phyloP scores from a whole-genome alignment of 2,888 invertebrate genomes.

The Oscheius sp. region DNA sequence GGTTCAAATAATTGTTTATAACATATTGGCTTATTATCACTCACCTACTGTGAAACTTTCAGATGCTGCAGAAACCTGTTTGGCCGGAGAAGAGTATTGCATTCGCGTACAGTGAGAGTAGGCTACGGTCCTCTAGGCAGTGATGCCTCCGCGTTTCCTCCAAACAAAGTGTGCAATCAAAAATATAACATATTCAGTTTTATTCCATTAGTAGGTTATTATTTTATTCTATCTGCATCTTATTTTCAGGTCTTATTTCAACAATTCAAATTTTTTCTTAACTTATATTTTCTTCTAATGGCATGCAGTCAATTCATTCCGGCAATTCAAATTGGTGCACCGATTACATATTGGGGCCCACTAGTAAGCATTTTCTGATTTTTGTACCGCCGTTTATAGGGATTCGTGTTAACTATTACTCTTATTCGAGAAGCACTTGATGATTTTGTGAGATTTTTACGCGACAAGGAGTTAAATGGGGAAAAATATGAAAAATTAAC shows the following conservation, averaged over 20 bases:
- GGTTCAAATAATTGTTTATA: neutral
- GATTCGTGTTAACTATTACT: constrained; percentile 95
- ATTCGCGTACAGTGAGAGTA: constrained; percentile 71
- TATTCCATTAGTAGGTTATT: constrained; percentile 76
- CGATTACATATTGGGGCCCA: constrained; percentile 99
- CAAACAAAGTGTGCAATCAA: constrained; percentile 95
- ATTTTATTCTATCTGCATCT: neutral
- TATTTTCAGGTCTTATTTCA: constrained; percentile 87
- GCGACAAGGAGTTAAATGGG: constrained; percentile 95
- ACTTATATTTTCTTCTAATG: constrained; percentile 97
- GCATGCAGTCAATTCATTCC: constrained; percentile 97
- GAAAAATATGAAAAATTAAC: constrained; percentile 90
- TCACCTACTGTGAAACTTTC: constrained; percentile 17
- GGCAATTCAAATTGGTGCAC: constrained; percentile 92
- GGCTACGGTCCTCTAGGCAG: constrained; percentile 65
- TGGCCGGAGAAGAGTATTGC: constrained; percentile 64
- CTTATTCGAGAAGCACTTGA: constrained; percentile 95
- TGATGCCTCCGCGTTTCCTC: constrained; percentile 60
- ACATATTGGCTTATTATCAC: neutral
- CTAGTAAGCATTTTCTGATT: constrained; percentile 75
- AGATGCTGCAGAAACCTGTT: constrained; percentile 71
- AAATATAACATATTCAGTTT: constrained; percentile 87
- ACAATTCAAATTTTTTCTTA: constrained; percentile 98
- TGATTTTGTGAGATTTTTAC: constrained; percentile 89
- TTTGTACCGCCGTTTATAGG: constrained; percentile 75